phyloP scores from a whole-genome alignment of 2,888 invertebrate genomes.

The Lasioglossum zephyrum region DNA sequence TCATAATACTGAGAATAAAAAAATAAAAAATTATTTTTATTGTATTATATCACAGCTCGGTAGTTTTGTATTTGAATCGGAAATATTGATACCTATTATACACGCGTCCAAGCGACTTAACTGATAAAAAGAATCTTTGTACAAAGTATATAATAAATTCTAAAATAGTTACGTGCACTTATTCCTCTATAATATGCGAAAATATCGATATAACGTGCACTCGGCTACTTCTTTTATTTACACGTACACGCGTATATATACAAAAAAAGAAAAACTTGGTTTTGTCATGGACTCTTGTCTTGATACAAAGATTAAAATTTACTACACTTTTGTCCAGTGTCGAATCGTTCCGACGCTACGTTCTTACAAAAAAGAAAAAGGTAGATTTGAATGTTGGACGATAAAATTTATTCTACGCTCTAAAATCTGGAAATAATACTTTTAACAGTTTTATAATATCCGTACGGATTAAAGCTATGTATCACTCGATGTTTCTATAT shows the following conservation, averaged over 20 bases:
- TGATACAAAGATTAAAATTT: slow-evolving; percentile 40
- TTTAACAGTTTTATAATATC: slow-evolving; percentile 45
- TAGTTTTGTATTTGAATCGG: slow-evolving; percentile 33
- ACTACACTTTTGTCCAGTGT: slow-evolving; percentile 36
- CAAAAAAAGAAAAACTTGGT: slow-evolving; percentile 29
- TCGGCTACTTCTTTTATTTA: slow-evolving; percentile 39
- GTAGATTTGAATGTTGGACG: slow-evolving; percentile 22
- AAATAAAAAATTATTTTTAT: slow-evolving; percentile 65
- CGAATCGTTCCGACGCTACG: slow-evolving; percentile 17
- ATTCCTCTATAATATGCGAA: slow-evolving; percentile 23
- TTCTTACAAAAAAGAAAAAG: slow-evolving; percentile 11
- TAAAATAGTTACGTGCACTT: slow-evolving; percentile 48
- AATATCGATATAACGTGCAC: slow-evolving; percentile 39
- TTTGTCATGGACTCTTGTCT: slow-evolving; percentile 61
- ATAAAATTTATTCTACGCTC: slow-evolving; percentile 27
- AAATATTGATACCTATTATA: slow-evolving; percentile 31
- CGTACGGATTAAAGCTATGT: slow-evolving; percentile 53
- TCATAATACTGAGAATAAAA: slow-evolving; percentile 67
- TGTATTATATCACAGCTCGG: slow-evolving; percentile 65
- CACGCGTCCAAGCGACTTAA: slow-evolving; percentile 7
- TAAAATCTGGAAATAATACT: slow-evolving; percentile 59
- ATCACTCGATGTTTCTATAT: slow-evolving; percentile 25
- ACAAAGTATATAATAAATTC: slow-evolving; percentile 60
- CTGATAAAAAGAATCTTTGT: slow-evolving; percentile 40
- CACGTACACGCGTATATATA: slow-evolving; percentile 46